Conservation (phyloP, 2,113 vertebrate genomes). For the Ceyx melanurus region DNA sequence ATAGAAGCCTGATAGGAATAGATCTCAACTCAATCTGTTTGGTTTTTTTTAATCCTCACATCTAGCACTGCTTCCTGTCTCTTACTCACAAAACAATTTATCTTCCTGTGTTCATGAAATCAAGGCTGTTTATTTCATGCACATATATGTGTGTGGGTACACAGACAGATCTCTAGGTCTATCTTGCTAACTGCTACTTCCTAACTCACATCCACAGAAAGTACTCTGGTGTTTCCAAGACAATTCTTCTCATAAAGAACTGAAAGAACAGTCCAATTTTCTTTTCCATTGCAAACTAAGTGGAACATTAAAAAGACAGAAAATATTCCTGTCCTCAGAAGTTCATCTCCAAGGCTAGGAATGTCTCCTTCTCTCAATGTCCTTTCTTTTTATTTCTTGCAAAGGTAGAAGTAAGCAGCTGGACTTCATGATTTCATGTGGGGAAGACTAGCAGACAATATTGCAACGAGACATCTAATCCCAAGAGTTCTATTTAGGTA, state of each 20-base stretch:
- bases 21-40: background rate
- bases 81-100: background rate
- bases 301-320: background rate
- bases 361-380: background rate
- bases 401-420: background rate
- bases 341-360: background rate
- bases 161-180: background rate
- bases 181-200: background rate
- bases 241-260: background rate
- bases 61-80: background rate
- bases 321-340: background rate
- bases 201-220: fast-evolving
- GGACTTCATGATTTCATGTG: background rate
- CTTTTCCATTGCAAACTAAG: background rate
- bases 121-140: background rate
- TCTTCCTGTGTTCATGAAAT: background rate
- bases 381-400: background rate
- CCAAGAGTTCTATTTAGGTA: background rate
- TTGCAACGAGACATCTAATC: background rate
- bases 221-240: background rate
- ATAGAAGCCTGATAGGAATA: background rate
- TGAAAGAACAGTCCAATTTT: background rate
- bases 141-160: background rate
- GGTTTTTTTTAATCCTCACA: background rate
- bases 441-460: background rate